Evolutionary conservation across 2,113 vertebrate genomes (phyloP), one percentile per base, ranked within the genome.

Genomic region (Felis chaus): DNA sequence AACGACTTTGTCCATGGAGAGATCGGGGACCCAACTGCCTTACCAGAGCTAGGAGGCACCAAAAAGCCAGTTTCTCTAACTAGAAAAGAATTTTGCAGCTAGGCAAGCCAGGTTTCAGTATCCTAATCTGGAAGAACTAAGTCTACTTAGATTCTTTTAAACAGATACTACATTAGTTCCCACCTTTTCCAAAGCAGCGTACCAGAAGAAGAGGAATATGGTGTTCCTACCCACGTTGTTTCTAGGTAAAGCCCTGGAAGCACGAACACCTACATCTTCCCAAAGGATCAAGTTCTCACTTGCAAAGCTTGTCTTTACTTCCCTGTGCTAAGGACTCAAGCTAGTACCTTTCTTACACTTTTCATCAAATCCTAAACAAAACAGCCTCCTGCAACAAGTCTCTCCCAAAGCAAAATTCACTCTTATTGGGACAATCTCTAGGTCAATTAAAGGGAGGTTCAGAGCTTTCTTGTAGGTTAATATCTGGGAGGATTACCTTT

Each of bases 1-100:
- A 98, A 98, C 63, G 3, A 97, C 94, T 87, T 97, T 97, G 63
- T 92, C 36, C 66, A 61, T 50, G 66, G 68, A 94, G 66, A 95
- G 61, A 89, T 25, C 86, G 55, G 55, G 87, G 94, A 83, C 23
- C 39, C 86, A 89, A 73, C 27, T 91, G 57, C 79, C 84, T 94
- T 55, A 41, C 16, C 83, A 81, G 33, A 95, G 50, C 63, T 48
- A 15, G 48, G 29, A 39, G 79, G 57, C 31, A 85, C 53, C 66
- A 81, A 66, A 96, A 97, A 66, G 33, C 41, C 80, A 15, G 6
- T 61, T 94, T 95, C 65, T 80, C 92, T n/a, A 91, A 39, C 13
- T 97, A 89, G 53, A 95, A 45, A 33, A 91, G 7, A 82, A 95
- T 71, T 69, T 65, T 65, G 23, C 8, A 91, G 73, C 23, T 5